Evolutionary conservation across 1,140 invertebrate genomes (phyloP).

Genomic region (Propsilocerus akamusi): DNA sequence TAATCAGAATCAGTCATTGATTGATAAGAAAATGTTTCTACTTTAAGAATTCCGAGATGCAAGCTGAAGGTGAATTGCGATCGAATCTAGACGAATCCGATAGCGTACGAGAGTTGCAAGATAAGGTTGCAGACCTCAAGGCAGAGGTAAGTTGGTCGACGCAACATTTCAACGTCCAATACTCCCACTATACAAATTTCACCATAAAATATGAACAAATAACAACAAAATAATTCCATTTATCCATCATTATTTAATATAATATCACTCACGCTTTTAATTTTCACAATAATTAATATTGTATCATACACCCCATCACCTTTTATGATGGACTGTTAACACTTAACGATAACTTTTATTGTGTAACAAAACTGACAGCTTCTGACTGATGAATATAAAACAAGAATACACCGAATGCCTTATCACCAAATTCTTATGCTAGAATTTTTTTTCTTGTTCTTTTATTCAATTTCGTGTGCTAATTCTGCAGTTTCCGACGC

Average conservation of each 20-base stretch:
- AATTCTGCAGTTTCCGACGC: slow-evolving; percentile 46
- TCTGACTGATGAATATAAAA: too few species aligned
- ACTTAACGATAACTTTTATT: too few species aligned
- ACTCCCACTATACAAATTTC: not conserved
- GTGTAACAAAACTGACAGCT: too few species aligned
- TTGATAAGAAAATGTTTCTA: slow-evolving; percentile 7
- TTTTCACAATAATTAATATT: slow-evolving; percentile 3
- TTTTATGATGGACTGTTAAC: too few species aligned
- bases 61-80: slow-evolving; percentile 70
- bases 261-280: slow-evolving; percentile 2
- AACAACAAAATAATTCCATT: not conserved
- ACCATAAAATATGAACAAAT: not conserved
- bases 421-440: too few species aligned
- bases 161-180: too few species aligned
- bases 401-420: too few species aligned
- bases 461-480: slow-evolving; percentile 1
- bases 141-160: slow-evolving; percentile 74
- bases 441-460: too few species aligned
- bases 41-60: slow-evolving; percentile 74
- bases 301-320: too few species aligned
- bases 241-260: too few species aligned
- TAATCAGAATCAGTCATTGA: slow-evolving; percentile 6
- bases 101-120: slow-evolving; percentile 69
- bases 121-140: slow-evolving; percentile 77
- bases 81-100: slow-evolving; percentile 65